Conservation (phyloP, 2,113 vertebrate genomes). For the Cavia porcellus region DNA sequence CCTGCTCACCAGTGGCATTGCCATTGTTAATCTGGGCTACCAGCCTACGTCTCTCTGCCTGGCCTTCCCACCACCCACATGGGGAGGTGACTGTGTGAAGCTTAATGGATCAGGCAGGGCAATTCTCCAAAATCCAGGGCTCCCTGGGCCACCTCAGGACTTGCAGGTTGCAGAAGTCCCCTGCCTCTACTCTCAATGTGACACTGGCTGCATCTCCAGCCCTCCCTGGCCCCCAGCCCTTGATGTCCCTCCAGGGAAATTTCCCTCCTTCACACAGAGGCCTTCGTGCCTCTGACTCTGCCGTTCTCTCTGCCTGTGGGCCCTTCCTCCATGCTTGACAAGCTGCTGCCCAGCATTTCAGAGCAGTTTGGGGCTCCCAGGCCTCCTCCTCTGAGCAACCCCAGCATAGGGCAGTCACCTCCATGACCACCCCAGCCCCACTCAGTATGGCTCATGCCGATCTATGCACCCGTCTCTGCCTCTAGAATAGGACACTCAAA, state of each 20-base stretch:
- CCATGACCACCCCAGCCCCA: neutral
- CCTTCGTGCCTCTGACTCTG: neutral
- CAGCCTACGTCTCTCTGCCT: neutral
- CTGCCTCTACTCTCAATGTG: neutral
- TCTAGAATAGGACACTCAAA: neutral
- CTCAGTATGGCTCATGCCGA: neutral
- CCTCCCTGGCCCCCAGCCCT: neutral
- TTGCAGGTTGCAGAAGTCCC: neutral
- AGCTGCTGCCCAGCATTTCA: neutral
- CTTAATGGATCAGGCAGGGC: rapidly evolving
- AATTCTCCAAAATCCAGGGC: neutral
- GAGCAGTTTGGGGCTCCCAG: neutral
- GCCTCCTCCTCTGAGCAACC: neutral
- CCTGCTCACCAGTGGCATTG: neutral
- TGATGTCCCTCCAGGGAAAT: rapidly evolving
- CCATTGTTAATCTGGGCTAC: neutral
- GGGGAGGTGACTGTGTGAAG: neutral
- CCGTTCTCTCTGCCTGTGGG: neutral
- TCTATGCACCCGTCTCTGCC: neutral
- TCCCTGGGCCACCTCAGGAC: neutral
- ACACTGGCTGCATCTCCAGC: neutral
- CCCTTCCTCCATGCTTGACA: neutral
- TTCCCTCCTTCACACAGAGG: neutral
- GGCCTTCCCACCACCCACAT: neutral
- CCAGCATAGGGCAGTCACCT: no score